Evolutionary conservation across 2,113 vertebrate species (phyloP), one percentile per base, ranked within the genome.

Genomic region (Ptyas mucosa): DNA sequence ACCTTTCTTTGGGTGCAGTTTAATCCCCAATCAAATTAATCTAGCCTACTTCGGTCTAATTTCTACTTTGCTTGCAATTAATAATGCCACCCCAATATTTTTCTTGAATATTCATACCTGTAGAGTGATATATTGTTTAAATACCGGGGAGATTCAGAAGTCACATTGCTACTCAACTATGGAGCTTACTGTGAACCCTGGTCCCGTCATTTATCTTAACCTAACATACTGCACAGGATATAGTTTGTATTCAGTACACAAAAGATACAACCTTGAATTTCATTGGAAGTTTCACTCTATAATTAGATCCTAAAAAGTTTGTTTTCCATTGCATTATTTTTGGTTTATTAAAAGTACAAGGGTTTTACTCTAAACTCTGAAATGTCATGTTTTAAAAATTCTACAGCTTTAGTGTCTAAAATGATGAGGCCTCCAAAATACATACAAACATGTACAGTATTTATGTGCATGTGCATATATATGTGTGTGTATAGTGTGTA

Each of bases 1-100:
- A 87, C 88, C 96, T 94, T 87, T 95, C 90, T 95, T 96, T 95
- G 93, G 95, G 94, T 93, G 90, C 94, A 95, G 93, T 91, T 34
- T 20, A 57, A 58, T 4, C 15, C 43, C 91, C 91, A 94, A 39
- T 87, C 92, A 95, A 96, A 95, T 95, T 93, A 86, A 94, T 90
- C 94, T 94, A 89, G 29, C 89, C 85, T n/a, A 89, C 90, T 81
- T 89, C 43, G 89, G 61, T 61, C 54, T 93, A 51, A 91, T 85
- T 7, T 92, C 26, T 5, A 39, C 9, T 20, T 94, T 91, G n/a
- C 18, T 90, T 94, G 75, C 89, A 43, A 90, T 89, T 43, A 94
- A 49, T 86, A 14, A 91, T 91, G 93, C 53, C 61, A 12, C 89
- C 89, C 87, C 93, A 94, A 52, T 21, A 0, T 93, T 94, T 93